phyloP scores from a whole-genome alignment of 2,888 invertebrate genomes.

The Drymonia ruficornis region DNA sequence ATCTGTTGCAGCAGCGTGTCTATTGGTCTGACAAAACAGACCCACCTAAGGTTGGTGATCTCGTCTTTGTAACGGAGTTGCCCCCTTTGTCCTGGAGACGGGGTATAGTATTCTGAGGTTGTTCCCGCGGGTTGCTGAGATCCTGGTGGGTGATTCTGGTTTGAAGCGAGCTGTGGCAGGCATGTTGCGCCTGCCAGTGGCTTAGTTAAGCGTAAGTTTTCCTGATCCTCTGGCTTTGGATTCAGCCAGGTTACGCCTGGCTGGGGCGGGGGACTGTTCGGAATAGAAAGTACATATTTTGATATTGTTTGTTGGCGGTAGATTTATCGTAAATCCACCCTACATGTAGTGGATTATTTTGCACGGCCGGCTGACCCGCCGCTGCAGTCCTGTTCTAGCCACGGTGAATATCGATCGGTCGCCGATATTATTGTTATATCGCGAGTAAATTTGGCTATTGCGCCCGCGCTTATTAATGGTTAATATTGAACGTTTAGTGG shows the following conservation, averaged over 20 bases:
- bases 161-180: not conserved
- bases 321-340: not conserved
- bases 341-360: too few species aligned
- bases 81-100: not conserved
- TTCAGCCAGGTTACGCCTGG: not conserved
- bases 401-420: too few species aligned
- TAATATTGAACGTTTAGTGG: too few species aligned
- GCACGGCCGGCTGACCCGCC: too few species aligned
- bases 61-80: not conserved
- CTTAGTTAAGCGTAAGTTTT: not conserved
- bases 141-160: not conserved
- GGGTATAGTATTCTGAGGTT: not conserved
- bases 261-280: constrained; percentile 3
- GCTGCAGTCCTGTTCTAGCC: too few species aligned
- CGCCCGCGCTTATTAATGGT: too few species aligned
- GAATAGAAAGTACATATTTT: not conserved
- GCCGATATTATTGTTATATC: too few species aligned
- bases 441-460: too few species aligned
- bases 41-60: not conserved
- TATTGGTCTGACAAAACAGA: not conserved
- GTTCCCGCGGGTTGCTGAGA: not conserved
- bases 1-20: constrained; percentile 1
- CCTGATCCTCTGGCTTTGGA: constrained; percentile 1
- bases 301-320: not conserved
- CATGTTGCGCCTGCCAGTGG: not conserved